Evolutionary conservation across 2,888 invertebrate species (phyloP).

Genomic region (Trichopoda pennipes): DNA sequence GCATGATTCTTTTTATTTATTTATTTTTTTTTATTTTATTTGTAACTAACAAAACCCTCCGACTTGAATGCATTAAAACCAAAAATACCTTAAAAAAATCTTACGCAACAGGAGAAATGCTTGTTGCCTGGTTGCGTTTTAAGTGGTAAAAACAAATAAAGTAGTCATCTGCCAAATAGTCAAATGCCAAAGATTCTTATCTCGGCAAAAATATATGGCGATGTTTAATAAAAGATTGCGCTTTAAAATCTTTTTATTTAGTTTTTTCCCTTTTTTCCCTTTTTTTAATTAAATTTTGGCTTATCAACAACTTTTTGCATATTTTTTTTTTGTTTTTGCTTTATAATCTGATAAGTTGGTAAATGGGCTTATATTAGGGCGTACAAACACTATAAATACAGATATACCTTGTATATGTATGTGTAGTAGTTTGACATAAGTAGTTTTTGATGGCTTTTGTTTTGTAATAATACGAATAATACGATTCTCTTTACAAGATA

Average conservation of each 20-base stretch:
- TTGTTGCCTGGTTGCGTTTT: conserved; percentile 34
- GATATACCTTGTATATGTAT: conserved; percentile 2
- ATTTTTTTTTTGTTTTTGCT: conserved; percentile 13
- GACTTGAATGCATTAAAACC: conserved; percentile 11
- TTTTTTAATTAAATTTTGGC: conserved; percentile 21
- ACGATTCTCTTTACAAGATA: background rate
- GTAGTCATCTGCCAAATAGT: conserved; percentile 69
- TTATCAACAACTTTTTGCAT: conserved; percentile 39
- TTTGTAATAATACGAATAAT: conserved; percentile 1
- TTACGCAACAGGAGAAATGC: conserved; percentile 57
- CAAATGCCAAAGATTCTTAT: conserved; percentile 67
- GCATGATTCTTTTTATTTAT: conserved; percentile 17
- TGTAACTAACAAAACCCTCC: background rate
- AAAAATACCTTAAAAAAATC: conserved; percentile 21
- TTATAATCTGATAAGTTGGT: conserved; percentile 42
- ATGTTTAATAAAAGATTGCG: conserved; percentile 64
- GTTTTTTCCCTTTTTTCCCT: conserved; percentile 8
- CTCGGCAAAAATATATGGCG: conserved; percentile 59
- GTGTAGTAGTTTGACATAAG: conserved; percentile 22
- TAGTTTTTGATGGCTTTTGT: conserved; percentile 23
- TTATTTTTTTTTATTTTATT: background rate
- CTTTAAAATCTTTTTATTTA: conserved; percentile 54
- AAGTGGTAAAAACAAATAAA: conserved; percentile 68
- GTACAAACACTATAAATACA: background rate
- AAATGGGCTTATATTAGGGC: background rate